Percentiles rank a stretch among this genome's conserved stretches.
phyloP scores from a whole-genome alignment of 1,140 invertebrate genomes.

The Gryon sp. region DNA sequence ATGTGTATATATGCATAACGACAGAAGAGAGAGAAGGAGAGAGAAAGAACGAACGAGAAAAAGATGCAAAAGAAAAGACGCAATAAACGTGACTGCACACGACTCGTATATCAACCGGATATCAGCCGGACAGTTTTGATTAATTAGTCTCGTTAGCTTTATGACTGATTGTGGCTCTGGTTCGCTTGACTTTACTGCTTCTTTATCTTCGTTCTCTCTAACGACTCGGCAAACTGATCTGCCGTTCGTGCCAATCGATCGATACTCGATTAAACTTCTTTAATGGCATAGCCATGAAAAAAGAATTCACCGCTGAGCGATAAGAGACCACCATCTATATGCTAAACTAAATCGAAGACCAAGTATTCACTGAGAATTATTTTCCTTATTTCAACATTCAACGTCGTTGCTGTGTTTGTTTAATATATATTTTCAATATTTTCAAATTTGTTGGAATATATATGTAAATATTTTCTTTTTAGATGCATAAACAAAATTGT shows the following conservation, averaged over 20 bases:
- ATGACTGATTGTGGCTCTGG: conserved; percentile 66
- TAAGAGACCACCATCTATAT: conserved; percentile 50
- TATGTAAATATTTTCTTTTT: no score
- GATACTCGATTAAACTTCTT: conserved; percentile 61
- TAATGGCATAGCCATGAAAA: conserved; percentile 53
- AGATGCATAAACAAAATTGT: no score
- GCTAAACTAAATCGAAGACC: conserved; percentile 36
- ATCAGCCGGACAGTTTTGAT: conserved; percentile 71
- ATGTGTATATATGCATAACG: background rate
- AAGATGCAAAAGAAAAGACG: conserved; percentile 3
- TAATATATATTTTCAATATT: no score
- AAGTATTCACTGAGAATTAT: conserved; percentile 7
- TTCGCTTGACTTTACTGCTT: conserved; percentile 63
- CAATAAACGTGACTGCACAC: conserved; percentile 47
- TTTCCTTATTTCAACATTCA: background rate
- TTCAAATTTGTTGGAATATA: no score
- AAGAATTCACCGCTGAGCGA: conserved; percentile 49
- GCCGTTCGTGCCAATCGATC: conserved; percentile 54
- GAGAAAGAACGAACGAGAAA: conserved; percentile 2
- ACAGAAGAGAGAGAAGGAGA: conserved; percentile 3
- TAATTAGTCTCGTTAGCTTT: conserved; percentile 72
- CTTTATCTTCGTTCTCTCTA: conserved; percentile 65
- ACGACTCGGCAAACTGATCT: conserved; percentile 56
- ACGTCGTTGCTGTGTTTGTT: no score
- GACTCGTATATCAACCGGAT: conserved; percentile 67